These are phyloP conservation scores for Acleris emargana DNA, from an alignment of 2,888 invertebrate genomes.

Conservation along the genomic window DNA sequence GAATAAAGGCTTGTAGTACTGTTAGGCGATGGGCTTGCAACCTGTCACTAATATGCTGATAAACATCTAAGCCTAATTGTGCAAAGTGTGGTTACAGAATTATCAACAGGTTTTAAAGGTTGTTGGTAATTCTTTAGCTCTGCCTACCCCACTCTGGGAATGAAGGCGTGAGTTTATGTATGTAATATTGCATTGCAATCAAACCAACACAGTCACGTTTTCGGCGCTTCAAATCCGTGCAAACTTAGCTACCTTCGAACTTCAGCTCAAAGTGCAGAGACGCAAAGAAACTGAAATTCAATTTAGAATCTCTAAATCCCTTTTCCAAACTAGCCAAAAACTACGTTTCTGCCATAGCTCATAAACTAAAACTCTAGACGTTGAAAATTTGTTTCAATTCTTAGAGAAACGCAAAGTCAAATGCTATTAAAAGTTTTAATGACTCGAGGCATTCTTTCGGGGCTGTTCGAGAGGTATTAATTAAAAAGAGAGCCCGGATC, in stretches of 20 bases:
- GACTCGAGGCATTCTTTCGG: slow-evolving; percentile 80
- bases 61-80: too few relatives aligned
- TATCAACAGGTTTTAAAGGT: too few relatives aligned
- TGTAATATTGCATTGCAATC: too few relatives aligned
- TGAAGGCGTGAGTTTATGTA: too few relatives aligned
- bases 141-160: too few relatives aligned
- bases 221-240: neutral
- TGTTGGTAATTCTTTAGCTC: too few relatives aligned
- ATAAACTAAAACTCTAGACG: slow-evolving; percentile 65
- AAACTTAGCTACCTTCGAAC: slow-evolving; percentile 14
- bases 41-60: too few relatives aligned
- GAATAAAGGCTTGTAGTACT: too few relatives aligned
- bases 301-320: slow-evolving; percentile 31
- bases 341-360: slow-evolving; percentile 38
- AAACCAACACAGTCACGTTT: neutral
- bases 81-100: too few relatives aligned
- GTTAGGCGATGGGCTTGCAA: too few relatives aligned
- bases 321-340: slow-evolving; percentile 33
- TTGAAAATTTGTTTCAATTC: slow-evolving; percentile 73
- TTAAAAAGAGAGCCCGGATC: slow-evolving; percentile 78
- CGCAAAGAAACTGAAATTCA: slow-evolving; percentile 34
- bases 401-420: slow-evolving; percentile 64
- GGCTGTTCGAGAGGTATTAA: slow-evolving; percentile 81
- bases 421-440: slow-evolving; percentile 83
- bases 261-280: slow-evolving; percentile 5